Conservation (phyloP, 2,888 invertebrate genomes). For the Cosmia trapezina region DNA sequence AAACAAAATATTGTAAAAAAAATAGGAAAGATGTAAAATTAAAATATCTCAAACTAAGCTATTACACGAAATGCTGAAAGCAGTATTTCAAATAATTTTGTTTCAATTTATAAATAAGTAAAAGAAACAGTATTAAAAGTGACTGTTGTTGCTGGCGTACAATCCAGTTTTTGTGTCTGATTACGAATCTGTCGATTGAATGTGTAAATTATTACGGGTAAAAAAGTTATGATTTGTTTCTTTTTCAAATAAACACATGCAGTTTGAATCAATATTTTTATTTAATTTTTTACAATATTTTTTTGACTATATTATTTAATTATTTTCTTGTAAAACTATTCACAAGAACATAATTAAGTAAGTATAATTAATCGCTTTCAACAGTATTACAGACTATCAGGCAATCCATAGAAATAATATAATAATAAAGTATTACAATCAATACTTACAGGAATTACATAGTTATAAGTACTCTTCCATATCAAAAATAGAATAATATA, state of each 20-base stretch:
- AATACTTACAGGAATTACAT: not conserved
- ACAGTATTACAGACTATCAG: too few relatives aligned
- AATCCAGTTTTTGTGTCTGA: slow-evolving; percentile 4
- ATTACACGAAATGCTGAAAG: not conserved
- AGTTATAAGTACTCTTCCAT: not conserved
- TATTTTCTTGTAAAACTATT: not conserved
- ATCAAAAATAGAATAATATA: not conserved
- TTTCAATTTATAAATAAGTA: slow-evolving; percentile 1
- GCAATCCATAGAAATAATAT: not conserved
- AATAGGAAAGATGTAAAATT: slow-evolving; percentile 14
- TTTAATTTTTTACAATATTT: slow-evolving; percentile 11
- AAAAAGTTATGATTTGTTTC: slow-evolving; percentile 9
- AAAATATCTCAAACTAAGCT: not conserved
- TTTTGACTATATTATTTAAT: not conserved
- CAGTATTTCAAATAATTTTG: not conserved
- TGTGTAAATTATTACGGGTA: slow-evolving; percentile 40
- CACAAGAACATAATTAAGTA: not conserved
- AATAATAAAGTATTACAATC: not conserved
- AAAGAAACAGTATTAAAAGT: slow-evolving; percentile 8
- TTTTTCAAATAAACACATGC: slow-evolving; percentile 46
- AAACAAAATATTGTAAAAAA: slow-evolving; percentile 6
- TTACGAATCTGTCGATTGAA: slow-evolving; percentile 4
- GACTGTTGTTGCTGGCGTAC: not conserved
- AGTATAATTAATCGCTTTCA: too few relatives aligned
- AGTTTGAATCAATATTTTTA: slow-evolving; percentile 19